These are phyloP conservation scores for Tenualosa thibaudeaui DNA, from an alignment of 2,797 vertebrate genomes.

Conservation along the genomic window DNA sequence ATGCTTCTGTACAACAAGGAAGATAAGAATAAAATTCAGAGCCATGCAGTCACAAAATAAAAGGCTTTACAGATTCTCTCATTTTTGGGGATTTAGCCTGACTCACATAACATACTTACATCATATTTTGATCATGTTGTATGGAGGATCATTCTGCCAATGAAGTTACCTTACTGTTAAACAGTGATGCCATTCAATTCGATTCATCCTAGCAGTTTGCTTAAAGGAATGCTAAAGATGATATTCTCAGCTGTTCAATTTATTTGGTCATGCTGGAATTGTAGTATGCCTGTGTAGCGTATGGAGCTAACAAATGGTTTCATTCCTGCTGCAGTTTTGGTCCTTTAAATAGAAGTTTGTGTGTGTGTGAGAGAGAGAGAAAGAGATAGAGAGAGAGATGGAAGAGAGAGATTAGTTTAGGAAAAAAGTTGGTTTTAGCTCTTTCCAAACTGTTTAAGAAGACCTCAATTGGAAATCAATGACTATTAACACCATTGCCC, in stretches of 20 bases:
- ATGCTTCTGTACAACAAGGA: not conserved
- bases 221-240: not conserved
- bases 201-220: not conserved
- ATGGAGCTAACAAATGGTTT: not conserved
- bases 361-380: not conserved
- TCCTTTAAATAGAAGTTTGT: not conserved
- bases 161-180: not conserved
- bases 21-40: slow-evolving; percentile 1
- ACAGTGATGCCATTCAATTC: not conserved
- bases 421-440: slow-evolving; percentile 2
- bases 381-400: no score
- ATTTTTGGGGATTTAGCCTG: not conserved
- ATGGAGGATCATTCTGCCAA: not conserved
- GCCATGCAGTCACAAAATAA: not conserved
- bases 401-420: not conserved
- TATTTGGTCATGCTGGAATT: not conserved
- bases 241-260: not conserved
- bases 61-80: not conserved
- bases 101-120: not conserved
- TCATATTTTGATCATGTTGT: not conserved
- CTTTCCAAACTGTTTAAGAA: slow-evolving; percentile 21
- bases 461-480: slow-evolving; percentile 23
- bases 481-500: not conserved
- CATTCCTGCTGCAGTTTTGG: not conserved
- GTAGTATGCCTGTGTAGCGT: not conserved